A percentile compares a stretch with the other conserved stretches of the same genome.
Conservation (phyloP, 2,888 invertebrate species). For the Dolichopus griseipennis region DNA sequence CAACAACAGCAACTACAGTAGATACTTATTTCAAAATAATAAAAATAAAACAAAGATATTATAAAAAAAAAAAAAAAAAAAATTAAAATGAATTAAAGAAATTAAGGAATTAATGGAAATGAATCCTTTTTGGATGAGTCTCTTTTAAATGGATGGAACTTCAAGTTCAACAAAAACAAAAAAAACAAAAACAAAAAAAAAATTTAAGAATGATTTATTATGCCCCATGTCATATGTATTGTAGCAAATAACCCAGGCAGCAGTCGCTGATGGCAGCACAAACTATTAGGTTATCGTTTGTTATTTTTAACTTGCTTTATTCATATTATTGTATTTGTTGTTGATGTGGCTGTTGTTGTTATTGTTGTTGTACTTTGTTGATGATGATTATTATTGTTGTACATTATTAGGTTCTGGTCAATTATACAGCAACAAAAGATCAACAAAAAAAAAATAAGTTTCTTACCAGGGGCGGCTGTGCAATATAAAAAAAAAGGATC, state of each 20-base stretch:
- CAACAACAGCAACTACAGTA: not conserved
- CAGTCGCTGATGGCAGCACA: not conserved
- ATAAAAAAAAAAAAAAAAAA: not conserved
- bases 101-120: conserved; percentile 6
- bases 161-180: not conserved
- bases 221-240: not conserved
- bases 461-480: no score
- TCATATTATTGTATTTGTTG: no score
- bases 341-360: no score
- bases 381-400: no score
- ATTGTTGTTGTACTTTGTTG: no score
- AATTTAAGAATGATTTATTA: not conserved
- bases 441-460: no score
- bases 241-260: not conserved
- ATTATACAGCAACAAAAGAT: not conserved
- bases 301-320: not conserved
- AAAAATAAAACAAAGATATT: not conserved
- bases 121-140: not conserved
- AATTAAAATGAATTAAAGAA: conserved; percentile 6
- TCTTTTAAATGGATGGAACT: not conserved
- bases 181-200: no score
- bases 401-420: not conserved
- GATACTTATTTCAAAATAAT: no score
- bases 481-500: no score
- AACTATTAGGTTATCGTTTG: not conserved